phyloP scores from a whole-genome alignment of 2,888 invertebrate genomes.

The Philaethria dido region DNA sequence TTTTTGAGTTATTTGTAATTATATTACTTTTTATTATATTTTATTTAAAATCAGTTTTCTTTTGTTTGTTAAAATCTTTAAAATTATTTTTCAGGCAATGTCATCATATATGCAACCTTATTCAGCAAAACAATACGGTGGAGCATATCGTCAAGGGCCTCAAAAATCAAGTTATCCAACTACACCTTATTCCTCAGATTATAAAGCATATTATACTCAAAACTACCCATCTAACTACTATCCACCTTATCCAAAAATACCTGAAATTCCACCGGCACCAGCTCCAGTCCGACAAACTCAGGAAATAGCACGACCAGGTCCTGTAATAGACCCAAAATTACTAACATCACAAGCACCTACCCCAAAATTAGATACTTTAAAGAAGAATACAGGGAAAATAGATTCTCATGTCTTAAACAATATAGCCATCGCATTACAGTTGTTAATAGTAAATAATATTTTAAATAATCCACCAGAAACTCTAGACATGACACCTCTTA shows the following conservation, averaged over 20 bases:
- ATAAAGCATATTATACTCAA: constrained; percentile 20
- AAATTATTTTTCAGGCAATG: constrained; percentile 26
- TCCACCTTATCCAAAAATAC: constrained; percentile 9
- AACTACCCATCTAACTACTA: constrained; percentile 24
- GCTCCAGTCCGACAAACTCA: not conserved
- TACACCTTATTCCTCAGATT: constrained; percentile 13
- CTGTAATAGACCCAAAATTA: constrained; percentile 5
- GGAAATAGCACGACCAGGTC: not conserved
- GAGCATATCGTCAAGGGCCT: constrained; percentile 9
- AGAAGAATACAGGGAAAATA: constrained; percentile 41
- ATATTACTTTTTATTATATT: no score
- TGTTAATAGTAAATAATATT: constrained; percentile 68
- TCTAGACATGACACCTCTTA: constrained; percentile 15
- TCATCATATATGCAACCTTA: constrained; percentile 31
- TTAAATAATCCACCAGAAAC: constrained; percentile 55
- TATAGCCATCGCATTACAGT: constrained; percentile 69
- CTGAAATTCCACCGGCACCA: constrained; percentile 12
- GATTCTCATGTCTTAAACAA: constrained; percentile 68
- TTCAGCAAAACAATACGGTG: constrained; percentile 22
- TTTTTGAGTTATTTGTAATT: no score
- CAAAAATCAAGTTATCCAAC: constrained; percentile 12
- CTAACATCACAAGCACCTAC: not conserved
- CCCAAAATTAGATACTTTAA: constrained; percentile 17
- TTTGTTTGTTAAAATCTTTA: no score
- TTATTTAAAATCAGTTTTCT: no score